A percentile compares a stretch with the other conserved stretches of the same genome.
Conservation (phyloP, 2,888 invertebrate genomes). For the Euspilapteryx auroguttella region DNA sequence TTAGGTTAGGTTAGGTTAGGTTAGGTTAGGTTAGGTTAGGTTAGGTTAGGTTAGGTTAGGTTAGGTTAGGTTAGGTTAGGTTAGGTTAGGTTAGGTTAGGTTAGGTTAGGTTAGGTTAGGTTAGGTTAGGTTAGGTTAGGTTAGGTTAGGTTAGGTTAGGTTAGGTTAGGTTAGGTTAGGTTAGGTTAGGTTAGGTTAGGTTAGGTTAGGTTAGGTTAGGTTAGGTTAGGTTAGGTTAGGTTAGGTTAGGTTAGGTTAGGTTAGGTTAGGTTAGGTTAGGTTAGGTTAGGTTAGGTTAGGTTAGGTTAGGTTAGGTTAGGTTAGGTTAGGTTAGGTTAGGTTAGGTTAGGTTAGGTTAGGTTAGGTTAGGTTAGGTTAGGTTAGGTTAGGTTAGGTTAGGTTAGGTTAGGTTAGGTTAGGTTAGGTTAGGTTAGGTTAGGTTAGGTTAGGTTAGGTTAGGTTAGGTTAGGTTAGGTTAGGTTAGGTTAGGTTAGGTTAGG, state of each 20-base stretch:
- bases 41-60: conserved; percentile 6
- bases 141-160: conserved; percentile 8
- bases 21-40: conserved; percentile 6
- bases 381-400: conserved; percentile 3
- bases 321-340: conserved; percentile 1
- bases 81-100: conserved; percentile 5
- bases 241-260: conserved; percentile 9
- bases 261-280: conserved; percentile 7
- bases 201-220: conserved; percentile 5
- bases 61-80: conserved; percentile 5
- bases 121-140: conserved; percentile 9
- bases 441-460: conserved; percentile 3
- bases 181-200: conserved; percentile 6
- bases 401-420: conserved; percentile 2
- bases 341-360: conserved; percentile 5
- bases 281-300: conserved; percentile 4
- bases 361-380: conserved; percentile 7
- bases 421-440: conserved; percentile 3
- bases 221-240: conserved; percentile 5
- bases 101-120: conserved; percentile 7
- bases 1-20: conserved; percentile 6
- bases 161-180: conserved; percentile 8
- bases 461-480: conserved; percentile 1
- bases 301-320: conserved; percentile 4
- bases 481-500: conserved; percentile 4